A percentile compares a stretch with the other conserved stretches of the same genome.
phyloP scores from a whole-genome alignment of 2,113 vertebrate species.

The Aptenodytes patagonicus region DNA sequence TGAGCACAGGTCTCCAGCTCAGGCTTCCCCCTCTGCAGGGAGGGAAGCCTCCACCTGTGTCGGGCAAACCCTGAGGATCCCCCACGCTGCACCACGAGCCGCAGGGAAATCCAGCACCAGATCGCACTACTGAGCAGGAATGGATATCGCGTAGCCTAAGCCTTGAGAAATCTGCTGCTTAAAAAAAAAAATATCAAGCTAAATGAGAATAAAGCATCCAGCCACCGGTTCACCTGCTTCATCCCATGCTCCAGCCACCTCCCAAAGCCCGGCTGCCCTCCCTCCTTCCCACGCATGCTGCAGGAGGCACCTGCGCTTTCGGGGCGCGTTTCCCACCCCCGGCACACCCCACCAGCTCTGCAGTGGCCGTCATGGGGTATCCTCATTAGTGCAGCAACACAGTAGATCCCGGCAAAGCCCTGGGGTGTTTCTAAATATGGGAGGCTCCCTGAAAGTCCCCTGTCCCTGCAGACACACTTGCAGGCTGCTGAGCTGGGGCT shows the following conservation, averaged over 20 bases:
- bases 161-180: neutral
- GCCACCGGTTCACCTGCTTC: neutral
- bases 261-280: neutral
- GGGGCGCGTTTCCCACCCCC: neutral
- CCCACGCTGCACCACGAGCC: neutral
- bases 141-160: accelerated
- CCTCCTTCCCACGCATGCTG: neutral
- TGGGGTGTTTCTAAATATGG: neutral
- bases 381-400: neutral
- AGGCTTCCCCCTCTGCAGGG: neutral
- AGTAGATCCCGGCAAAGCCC: neutral
- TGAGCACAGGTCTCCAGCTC: neutral
- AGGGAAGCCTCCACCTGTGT: neutral
- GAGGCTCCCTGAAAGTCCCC: neutral
- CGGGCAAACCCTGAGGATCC: conserved; percentile 7
- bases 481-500: neutral
- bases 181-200: neutral
- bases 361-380: neutral
- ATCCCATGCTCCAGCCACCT: neutral
- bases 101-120: conserved; percentile 8
- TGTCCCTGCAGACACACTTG: neutral
- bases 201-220: neutral
- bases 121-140: neutral
- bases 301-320: neutral
- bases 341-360: neutral